Conservation (phyloP, 2,113 vertebrate species). For the Centropristis striata region DNA sequence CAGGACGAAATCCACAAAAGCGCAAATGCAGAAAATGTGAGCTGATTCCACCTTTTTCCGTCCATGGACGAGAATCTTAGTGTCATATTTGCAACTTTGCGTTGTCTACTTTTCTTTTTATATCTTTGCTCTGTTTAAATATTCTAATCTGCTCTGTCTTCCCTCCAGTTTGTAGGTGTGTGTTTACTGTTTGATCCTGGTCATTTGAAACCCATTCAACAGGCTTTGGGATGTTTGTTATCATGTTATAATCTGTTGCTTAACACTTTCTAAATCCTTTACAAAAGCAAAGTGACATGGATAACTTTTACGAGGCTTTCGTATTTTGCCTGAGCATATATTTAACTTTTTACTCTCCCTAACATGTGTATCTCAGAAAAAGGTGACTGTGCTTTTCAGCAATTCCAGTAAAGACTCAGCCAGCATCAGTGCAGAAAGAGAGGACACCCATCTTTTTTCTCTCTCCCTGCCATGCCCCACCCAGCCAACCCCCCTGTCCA, state of each 20-base stretch:
- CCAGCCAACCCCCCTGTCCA: slow-evolving; percentile 50
- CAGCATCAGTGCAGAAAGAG: slow-evolving; percentile 34
- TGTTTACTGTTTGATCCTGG: slow-evolving; percentile 34
- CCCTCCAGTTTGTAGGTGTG: slow-evolving; percentile 1
- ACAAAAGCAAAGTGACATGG: slow-evolving; percentile 13
- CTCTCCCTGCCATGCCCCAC: slow-evolving; percentile 66
- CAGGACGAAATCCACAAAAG: slow-evolving; percentile 30
- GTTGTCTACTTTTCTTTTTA: neutral
- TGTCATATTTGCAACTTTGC: slow-evolving; percentile 3
- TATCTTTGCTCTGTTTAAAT: neutral
- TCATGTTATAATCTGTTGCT: slow-evolving; percentile 35
- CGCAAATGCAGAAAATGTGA: slow-evolving; percentile 63
- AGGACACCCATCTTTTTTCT: slow-evolving; percentile 27
- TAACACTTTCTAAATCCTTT: slow-evolving; percentile 30
- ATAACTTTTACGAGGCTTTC: neutral
- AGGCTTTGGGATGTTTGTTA: slow-evolving; percentile 37
- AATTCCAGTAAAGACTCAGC: slow-evolving; percentile 32
- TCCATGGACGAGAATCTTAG: slow-evolving; percentile 18
- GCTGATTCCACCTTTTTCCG: slow-evolving; percentile 77
- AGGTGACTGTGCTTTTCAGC: slow-evolving; percentile 60
- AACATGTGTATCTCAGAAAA: slow-evolving; percentile 62
- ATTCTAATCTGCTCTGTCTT: neutral
- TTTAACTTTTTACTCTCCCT: neutral
- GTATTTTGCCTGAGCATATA: neutral
- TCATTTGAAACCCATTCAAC: slow-evolving; percentile 39